A percentile compares a stretch with the other conserved stretches of the same genome.
Conservation (phyloP, 2,797 vertebrate genomes). For the Prunella strophiata region DNA sequence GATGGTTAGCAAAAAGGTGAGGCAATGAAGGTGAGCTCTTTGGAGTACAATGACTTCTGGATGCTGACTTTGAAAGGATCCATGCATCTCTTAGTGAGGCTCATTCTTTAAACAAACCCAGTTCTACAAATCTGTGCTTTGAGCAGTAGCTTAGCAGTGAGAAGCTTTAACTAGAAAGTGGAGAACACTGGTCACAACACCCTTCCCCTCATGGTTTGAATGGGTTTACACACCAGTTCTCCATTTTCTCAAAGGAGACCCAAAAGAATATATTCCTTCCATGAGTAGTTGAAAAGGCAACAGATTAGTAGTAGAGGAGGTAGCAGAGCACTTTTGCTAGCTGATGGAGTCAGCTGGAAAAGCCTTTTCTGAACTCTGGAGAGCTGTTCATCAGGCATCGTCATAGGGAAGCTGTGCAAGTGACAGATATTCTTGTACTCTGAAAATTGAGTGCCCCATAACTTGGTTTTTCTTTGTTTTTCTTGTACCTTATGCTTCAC, state of each 20-base stretch:
- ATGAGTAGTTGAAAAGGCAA: background rate
- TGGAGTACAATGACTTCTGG: background rate
- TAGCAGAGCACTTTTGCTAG: background rate
- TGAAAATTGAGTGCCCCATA: background rate
- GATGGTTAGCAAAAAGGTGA: background rate
- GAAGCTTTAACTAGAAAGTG: background rate
- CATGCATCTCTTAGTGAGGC: background rate
- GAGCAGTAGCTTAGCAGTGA: background rate
- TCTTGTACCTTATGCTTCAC: background rate
- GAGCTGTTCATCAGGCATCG: background rate
- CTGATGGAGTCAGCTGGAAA: background rate
- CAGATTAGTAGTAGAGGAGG: background rate
- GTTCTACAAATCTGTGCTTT: background rate
- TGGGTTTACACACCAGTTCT: background rate
- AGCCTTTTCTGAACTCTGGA: background rate
- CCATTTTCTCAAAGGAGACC: background rate
- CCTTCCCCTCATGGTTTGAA: background rate
- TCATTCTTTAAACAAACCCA: background rate
- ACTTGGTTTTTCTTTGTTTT: background rate
- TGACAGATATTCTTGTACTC: background rate
- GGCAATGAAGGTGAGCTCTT: background rate
- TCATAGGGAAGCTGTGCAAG: background rate
- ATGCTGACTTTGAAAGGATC: background rate
- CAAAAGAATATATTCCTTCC: background rate
- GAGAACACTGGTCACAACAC: background rate